A percentile compares a stretch with the other conserved stretches of the same genome.
Conservation (phyloP, 2,113 vertebrate genomes). For the Arenaria interpres region DNA sequence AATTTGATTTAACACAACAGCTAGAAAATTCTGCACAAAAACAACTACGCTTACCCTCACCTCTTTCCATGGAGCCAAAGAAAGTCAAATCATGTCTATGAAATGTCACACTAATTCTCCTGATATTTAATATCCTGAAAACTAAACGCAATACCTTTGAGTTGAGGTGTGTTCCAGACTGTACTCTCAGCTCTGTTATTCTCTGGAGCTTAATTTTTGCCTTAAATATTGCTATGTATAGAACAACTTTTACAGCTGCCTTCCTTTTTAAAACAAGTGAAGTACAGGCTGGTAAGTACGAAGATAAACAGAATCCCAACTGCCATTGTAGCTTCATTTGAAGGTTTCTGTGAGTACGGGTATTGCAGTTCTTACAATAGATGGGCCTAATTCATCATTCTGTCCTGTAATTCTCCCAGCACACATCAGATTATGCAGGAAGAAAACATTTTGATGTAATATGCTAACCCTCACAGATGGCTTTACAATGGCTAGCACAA, state of each 20-base stretch:
- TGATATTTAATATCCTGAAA: background rate
- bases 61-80: background rate
- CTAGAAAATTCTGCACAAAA: background rate
- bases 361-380: background rate
- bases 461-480: background rate
- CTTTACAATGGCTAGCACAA: background rate
- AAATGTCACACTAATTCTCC: background rate
- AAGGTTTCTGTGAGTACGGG: background rate
- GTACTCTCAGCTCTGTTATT: background rate
- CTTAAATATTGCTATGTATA: background rate
- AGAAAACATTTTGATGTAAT: background rate
- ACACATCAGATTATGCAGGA: background rate
- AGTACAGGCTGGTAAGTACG: background rate
- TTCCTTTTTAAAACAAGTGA: background rate
- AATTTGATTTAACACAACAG: background rate
- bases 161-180: background rate
- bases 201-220: background rate
- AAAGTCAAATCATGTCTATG: background rate
- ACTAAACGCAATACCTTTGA: background rate
- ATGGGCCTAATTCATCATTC: background rate
- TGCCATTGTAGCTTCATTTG: background rate
- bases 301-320: background rate
- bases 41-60: background rate
- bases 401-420: background rate
- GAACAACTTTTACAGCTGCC: background rate